Evolutionary conservation across 2,113 vertebrate genomes (phyloP).

Genomic region (Delphinus delphis): DNA sequence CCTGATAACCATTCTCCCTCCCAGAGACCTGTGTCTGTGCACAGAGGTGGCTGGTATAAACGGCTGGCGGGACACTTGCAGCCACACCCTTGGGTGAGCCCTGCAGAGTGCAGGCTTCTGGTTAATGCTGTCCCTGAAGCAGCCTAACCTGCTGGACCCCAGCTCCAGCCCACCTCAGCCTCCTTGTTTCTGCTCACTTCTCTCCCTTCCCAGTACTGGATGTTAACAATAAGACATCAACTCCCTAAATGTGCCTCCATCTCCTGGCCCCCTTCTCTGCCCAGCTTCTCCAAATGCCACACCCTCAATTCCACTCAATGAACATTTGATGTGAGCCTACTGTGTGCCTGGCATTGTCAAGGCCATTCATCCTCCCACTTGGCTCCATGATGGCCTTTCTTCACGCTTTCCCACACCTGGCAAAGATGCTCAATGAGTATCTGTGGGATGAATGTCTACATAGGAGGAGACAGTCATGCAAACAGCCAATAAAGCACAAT

Average conservation of each 20-base stretch:
- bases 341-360: background rate
- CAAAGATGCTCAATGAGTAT: background rate
- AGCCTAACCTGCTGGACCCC: background rate
- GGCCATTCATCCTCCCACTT: background rate
- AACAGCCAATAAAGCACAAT: constrained; percentile 26
- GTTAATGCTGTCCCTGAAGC: background rate
- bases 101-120: background rate
- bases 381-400: background rate
- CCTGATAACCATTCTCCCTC: background rate
- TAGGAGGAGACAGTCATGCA: constrained; percentile 14
- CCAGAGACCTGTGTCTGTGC: background rate
- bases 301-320: background rate
- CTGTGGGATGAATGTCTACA: background rate
- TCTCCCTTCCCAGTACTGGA: background rate
- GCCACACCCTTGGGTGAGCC: background rate
- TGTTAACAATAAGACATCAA: background rate
- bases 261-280: background rate
- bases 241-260: background rate
- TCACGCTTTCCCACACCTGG: background rate
- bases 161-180: background rate
- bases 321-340: background rate
- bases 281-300: background rate
- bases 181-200: background rate
- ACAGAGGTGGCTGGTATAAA: background rate
- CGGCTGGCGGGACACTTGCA: background rate